Evolutionary conservation across 92 coral and sea anemone genomes (phyloP), one percentile per base, ranked within the genome.

Genomic region (Epizoanthus ramosus): DNA sequence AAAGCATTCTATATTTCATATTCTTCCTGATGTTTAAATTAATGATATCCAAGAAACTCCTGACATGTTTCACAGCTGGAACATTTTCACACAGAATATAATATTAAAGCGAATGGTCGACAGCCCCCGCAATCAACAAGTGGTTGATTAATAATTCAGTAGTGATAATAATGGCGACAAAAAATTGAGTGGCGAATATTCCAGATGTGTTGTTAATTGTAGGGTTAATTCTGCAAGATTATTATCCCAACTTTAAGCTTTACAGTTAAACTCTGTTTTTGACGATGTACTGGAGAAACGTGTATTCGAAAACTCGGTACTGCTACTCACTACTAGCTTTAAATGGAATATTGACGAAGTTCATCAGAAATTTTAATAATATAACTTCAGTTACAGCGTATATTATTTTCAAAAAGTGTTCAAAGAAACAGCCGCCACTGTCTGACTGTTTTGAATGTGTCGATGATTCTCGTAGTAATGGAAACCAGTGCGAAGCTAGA

Each of bases 21-120:
- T 77, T 61, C 18, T 75, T 77, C 24, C 60, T n/a, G 61, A 77
- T 77, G 82, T 77, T 63, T 61, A 77, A 65, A 61, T 77, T 77
- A 77, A 77, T 77, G 82, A 77, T 57, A 77, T 77, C 71, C 37
- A 57, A 7, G 60, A 63, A 57, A 39, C 65, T 41, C 57, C 17
- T 22, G 82, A 77, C 66, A 77, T 1, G 52, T 31, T 15, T 18
- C 61, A 57, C 82, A 77, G 82, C 71, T 77, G 82, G 58, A 61
- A 22, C 41, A 21, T 57, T 41, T 41, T 77, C 70, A 63, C 82
- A 41, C 58, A 12, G 39, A 39, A 28, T 6, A 3, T 56, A 24
- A 61, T 50, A 28, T 28, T 28, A 17, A 45, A 71, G 75, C 50
- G 57, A 71, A 71, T 21, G 50, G 35, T 6, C 50, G 58, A 71